Evolutionary conservation across 2,888 invertebrate genomes (phyloP), one percentile per base, ranked within the genome.

Genomic region (Drosophila tripunctata): DNA sequence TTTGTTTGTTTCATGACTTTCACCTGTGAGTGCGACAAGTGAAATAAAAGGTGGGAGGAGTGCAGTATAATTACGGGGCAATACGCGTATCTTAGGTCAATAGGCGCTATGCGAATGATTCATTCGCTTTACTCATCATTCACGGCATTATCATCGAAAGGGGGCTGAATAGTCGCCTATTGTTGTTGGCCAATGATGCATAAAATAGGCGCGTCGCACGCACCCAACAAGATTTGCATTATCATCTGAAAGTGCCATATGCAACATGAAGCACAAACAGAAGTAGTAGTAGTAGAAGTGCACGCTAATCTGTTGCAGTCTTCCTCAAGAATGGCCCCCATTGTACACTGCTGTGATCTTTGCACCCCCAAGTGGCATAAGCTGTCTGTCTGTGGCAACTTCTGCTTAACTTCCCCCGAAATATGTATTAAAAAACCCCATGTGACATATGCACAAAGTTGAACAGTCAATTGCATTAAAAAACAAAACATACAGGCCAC

Each of bases 391-490:
- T 22, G 43, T 5, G 40, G 35, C 51, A 48, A 50, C 40, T 45
- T 43, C 64, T 50, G 63, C 30, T 60, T 15, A 51, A 30, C 35
- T 43, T 35, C 50, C 41, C 55, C 50, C 30, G 35, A 44, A 63
- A 48, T 19, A 14, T n/a, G n/a, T n/a, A 8, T 8, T 30, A 44
- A 50, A 41, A 15, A 51, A 40, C 24, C 47, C 10, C 44, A 52
- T 56, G 54, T 36, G 48, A 63, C 83, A 70, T 41, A 67, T 61
- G 51, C 76, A 65, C 61, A 74, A 67, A 87, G 77, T 78, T 81
- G 57, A 77, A 69, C 78, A 72, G 88, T 78, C 77, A 88, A 87
- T 81, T 87, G 76, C 63, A 79, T 79, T 78, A 80, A 78, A 74
- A 58, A 27, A n/a, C n/a, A n/a, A 27, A 38, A 55, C 45, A 56